Evolutionary conservation across 2,888 invertebrate species (phyloP).

Genomic region (Macrostomum cliftonense): DNA sequence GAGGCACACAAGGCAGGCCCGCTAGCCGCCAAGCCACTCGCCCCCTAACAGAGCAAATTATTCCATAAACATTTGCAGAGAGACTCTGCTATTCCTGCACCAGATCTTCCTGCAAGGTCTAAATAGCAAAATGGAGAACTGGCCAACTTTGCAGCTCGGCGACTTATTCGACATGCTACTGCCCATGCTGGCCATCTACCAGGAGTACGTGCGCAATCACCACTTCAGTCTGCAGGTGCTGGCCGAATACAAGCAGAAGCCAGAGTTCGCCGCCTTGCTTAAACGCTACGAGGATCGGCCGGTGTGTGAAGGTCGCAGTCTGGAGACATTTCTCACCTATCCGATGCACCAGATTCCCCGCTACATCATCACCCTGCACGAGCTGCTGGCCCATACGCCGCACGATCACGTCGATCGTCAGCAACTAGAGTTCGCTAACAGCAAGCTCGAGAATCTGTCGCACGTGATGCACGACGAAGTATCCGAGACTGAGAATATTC

Average conservation of each 20-base stretch:
- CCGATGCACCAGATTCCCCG: conserved; percentile 87
- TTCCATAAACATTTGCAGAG: too few species aligned
- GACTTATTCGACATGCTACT: conserved; percentile 81
- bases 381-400: conserved; percentile 71
- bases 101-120: conserved; percentile 81
- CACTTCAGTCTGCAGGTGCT: conserved; percentile 70
- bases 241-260: conserved; percentile 71
- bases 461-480: conserved; percentile 61
- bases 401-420: conserved; percentile 78
- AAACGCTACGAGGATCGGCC: conserved; percentile 64
- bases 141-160: conserved; percentile 81
- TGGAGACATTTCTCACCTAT: conserved; percentile 73
- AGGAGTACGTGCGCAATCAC: conserved; percentile 79
- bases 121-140: conserved; percentile 70
- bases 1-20: too few species aligned
- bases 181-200: conserved; percentile 80
- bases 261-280: conserved; percentile 56
- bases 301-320: conserved; percentile 59
- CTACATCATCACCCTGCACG: conserved; percentile 77
- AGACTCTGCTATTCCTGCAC: conserved; percentile 72
- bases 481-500: conserved; percentile 71
- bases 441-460: conserved; percentile 57
- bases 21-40: too few species aligned
- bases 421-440: conserved; percentile 62
- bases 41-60: too few species aligned